Evolutionary conservation across 2,888 invertebrate species (phyloP).

Genomic region (Dascillus cervinus): DNA sequence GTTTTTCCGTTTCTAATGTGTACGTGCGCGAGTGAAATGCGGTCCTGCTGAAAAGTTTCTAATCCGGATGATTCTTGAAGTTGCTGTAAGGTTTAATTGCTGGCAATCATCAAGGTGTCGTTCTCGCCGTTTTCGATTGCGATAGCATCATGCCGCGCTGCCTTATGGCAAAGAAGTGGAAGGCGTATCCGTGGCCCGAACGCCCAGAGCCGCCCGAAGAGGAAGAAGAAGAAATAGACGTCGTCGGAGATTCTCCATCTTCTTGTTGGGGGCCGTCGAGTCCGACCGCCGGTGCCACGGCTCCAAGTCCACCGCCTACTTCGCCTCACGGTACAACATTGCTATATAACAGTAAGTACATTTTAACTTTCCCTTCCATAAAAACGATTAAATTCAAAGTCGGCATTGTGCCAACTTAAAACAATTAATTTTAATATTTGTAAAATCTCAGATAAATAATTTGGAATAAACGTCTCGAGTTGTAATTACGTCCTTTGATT

Average conservation of each 20-base stretch:
- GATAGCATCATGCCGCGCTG: constrained; percentile 81
- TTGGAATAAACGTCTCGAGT: no score
- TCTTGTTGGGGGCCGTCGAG: constrained; percentile 68
- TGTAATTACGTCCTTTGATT: no score
- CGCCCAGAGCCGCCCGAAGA: constrained; percentile 43
- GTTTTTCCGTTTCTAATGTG: constrained; percentile 31
- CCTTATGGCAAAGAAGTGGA: constrained; percentile 95
- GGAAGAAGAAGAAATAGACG: constrained; percentile 75
- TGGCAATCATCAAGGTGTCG: constrained; percentile 35
- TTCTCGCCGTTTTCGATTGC: constrained; percentile 46
- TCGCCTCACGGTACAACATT: constrained; percentile 62
- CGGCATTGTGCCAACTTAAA: no score
- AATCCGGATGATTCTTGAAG: constrained; percentile 17
- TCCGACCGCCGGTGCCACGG: constrained; percentile 68
- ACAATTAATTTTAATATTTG: no score
- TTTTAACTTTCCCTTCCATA: no score
- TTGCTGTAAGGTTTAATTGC: constrained; percentile 13
- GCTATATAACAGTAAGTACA: constrained; percentile 68
- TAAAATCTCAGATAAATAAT: no score
- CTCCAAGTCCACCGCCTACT: constrained; percentile 65
- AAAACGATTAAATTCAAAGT: no score
- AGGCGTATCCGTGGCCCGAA: constrained; percentile 73
- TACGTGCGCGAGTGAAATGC: constrained; percentile 21
- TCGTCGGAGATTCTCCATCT: constrained; percentile 60
- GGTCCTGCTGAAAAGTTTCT: constrained; percentile 14